Evolutionary conservation across 2,888 invertebrate species (phyloP), one percentile per base, ranked within the genome.

Genomic region (Synanthedon formicaeformis): DNA sequence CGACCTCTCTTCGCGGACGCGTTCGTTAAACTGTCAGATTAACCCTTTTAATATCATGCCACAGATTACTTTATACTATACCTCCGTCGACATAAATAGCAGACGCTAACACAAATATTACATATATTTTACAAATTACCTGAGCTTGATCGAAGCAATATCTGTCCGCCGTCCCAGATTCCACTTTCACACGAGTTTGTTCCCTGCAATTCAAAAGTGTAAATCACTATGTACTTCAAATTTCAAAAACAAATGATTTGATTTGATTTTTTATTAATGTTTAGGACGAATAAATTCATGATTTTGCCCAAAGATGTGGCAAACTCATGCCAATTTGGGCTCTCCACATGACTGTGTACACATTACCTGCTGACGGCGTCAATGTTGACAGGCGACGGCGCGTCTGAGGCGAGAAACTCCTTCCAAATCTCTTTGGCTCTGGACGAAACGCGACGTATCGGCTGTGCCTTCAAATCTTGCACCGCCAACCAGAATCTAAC

Each of bases 81-180:
- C n/a, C n/a, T n/a, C n/a, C n/a, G n/a, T n/a, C n/a, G n/a, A n/a
- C n/a, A n/a, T n/a, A n/a, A n/a, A n/a, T n/a, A n/a, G n/a, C n/a
- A n/a, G n/a, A n/a, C n/a, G n/a, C n/a, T n/a, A n/a, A n/a, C n/a
- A n/a, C n/a, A n/a, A n/a, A n/a, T n/a, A n/a, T n/a, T n/a, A n/a
- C n/a, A 27, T 27, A 1, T 27, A 27, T 27, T 8, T 8, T 27
- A 27, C 1, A 8, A n/a, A 27, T 16, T 81, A 97, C 98, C 83
- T 98, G 97, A 53, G 99, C 99, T 72, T 97, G 95, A 74, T 99
- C 99, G 82, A 98, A 99, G 68, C 95, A 95, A 92, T 97, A 98
- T 66, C 97, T 90, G 77, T 97, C 96, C 0, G 96, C 93, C 0
- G 71, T 66, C 0, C 85, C 85, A 0, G 83, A 82, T 27, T 87